Evolutionary conservation across 2,888 invertebrate genomes (phyloP).

Genomic region (Acrobasis suavella): DNA sequence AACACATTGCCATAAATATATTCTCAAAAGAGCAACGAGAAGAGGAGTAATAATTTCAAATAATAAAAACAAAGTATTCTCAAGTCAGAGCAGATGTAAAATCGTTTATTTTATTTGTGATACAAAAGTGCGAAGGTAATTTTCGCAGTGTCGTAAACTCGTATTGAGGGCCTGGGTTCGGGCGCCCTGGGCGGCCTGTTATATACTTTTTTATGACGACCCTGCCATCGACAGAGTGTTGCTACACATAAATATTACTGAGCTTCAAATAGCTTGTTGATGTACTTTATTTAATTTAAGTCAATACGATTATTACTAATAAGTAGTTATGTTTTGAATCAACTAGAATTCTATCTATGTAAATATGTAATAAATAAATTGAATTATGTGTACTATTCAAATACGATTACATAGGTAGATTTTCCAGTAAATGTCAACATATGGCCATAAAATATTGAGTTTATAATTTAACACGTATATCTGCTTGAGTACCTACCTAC

Average conservation of each 20-base stretch:
- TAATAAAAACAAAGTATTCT: constrained; percentile 5
- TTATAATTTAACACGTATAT: too few relatives aligned
- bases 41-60: not conserved
- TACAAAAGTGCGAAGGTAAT: constrained; percentile 42
- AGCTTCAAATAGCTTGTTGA: too few relatives aligned
- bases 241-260: constrained; percentile 33
- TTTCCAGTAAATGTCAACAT: too few relatives aligned
- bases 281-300: too few relatives aligned
- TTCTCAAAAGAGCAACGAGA: not conserved
- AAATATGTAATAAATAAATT: too few relatives aligned
- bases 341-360: too few relatives aligned
- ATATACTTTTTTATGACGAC: constrained; percentile 43
- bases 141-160: constrained; percentile 45
- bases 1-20: not conserved
- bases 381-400: too few relatives aligned
- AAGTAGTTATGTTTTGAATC: too few relatives aligned
- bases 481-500: too few relatives aligned
- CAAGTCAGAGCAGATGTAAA: constrained; percentile 30
- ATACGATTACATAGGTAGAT: too few relatives aligned
- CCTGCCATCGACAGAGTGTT: constrained; percentile 35
- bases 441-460: too few relatives aligned
- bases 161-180: constrained; percentile 35
- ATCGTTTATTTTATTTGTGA: constrained; percentile 38
- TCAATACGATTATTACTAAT: too few relatives aligned
- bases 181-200: constrained; percentile 35